Evolutionary conservation across 2,888 invertebrate species (phyloP), one percentile per base, ranked within the genome.

Genomic region (Polyommatus icarus): DNA sequence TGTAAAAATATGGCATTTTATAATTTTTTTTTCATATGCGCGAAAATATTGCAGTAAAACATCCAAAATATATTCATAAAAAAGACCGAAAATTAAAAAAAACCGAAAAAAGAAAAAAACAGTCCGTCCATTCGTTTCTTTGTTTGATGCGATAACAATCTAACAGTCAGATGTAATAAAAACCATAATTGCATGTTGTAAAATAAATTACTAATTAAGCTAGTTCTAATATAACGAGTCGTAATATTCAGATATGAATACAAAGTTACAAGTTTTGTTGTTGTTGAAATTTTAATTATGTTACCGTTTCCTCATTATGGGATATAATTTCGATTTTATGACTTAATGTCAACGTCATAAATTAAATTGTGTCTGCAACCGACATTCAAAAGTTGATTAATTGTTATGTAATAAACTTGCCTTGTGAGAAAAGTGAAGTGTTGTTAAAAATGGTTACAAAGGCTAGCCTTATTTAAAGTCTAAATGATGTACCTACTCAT

Each of bases 91-190:
- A 10, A 8, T 18, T 57, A 46, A 73, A 54, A 77, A 59, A 73
- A 59, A 1, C 2, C 10, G 59, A 57, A 72, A 77, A 77, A 59
- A 71, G 24, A 8, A 50, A 50, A 40, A 57, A 24, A 36, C 32
- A 71, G 36, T 77, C 36, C 24, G 54, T 12, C 54, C 36, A 15
- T 71, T 77, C 79, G 71, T 79, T 80, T 80, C 78, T 79, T 80
- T 50, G 79, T 76, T 80, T 80, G 79, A 77, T 29, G 71, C 79
- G 88, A 88, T 88, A 83, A 83, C 67, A 79, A 87, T 87, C 87
- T 84, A 80, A 84, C 84, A 85, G 83, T 83, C 83, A 82, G 83
- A 82, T 82, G 82, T 82, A 81, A 82, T 80, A 81, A 83, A 82
- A 77, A 72, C 40, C 81, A 83, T 83, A 84, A 85, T 83, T 81